phyloP scores from a whole-genome alignment of 2,113 vertebrate genomes.

The Nothoprocta pentlandii region DNA sequence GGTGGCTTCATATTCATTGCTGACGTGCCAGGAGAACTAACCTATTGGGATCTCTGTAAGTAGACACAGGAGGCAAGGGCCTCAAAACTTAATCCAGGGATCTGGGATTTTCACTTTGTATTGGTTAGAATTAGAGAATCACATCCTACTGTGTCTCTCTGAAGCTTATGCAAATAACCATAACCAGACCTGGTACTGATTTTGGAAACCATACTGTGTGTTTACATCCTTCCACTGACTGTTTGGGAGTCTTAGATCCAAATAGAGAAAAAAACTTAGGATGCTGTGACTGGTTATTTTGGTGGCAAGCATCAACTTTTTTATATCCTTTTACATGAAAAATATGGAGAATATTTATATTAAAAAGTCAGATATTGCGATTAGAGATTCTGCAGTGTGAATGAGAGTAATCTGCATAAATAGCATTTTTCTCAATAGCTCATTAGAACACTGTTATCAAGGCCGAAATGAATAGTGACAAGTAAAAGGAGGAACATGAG shows the following conservation, averaged over 20 bases:
- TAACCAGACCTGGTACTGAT: neutral
- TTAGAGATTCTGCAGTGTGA: neutral
- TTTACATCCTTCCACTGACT: neutral
- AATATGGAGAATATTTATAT: neutral
- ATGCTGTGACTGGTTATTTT: neutral
- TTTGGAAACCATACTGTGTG: neutral
- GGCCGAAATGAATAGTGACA: neutral
- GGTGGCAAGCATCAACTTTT: neutral
- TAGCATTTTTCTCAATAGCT: conserved; percentile 30
- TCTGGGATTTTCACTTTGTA: neutral
- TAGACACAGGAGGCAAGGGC: neutral
- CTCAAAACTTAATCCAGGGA: neutral
- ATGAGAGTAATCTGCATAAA: conserved; percentile 28
- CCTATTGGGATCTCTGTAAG: neutral
- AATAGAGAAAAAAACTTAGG: neutral
- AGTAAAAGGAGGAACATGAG: neutral
- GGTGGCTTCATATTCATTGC: neutral
- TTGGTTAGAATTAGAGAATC: neutral
- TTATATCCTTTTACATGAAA: neutral
- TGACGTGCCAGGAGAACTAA: neutral
- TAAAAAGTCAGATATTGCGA: neutral
- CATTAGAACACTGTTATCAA: neutral
- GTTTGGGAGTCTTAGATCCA: neutral
- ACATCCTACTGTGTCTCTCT: neutral
- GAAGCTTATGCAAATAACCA: neutral